These are phyloP conservation scores for Callosobruchus maculatus DNA, from an alignment of 2,888 invertebrate species.

Conservation along the genomic window DNA sequence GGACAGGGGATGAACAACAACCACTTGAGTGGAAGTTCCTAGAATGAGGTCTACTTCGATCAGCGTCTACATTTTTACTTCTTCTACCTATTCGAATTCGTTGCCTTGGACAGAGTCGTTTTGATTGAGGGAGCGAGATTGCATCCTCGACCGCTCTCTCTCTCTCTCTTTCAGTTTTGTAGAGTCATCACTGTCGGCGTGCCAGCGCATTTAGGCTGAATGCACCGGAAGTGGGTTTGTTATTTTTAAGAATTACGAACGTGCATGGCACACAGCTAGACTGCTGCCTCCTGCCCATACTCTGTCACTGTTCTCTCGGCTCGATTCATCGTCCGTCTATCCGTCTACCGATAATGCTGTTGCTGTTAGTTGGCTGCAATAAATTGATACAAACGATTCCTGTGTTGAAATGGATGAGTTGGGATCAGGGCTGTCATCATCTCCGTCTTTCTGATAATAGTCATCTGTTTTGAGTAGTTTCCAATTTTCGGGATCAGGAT, in stretches of 20 bases:
- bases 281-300: not conserved
- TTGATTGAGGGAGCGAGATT: not conserved
- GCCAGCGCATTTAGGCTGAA: conserved; percentile 20
- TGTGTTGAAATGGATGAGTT: too few species aligned
- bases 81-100: too few species aligned
- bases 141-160: not conserved
- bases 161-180: not conserved
- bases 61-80: too few species aligned
- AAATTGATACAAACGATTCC: not conserved
- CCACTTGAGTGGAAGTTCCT: too few species aligned
- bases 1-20: too few species aligned
- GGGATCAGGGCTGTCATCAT: too few species aligned
- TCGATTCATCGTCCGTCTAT: not conserved
- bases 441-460: too few species aligned
- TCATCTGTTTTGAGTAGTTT: too few species aligned
- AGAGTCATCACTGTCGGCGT: not conserved
- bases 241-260: conserved; percentile 22
- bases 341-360: not conserved
- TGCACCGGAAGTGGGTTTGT: conserved; percentile 30
- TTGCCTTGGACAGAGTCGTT: too few species aligned
- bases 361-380: not conserved
- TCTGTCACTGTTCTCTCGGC: not conserved
- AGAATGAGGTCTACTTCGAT: too few species aligned
- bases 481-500: too few species aligned
- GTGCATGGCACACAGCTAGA: conserved; percentile 7